Evolutionary conservation across 2,113 vertebrate species (phyloP).

Genomic region (Hemiscyllium ocellatum): DNA sequence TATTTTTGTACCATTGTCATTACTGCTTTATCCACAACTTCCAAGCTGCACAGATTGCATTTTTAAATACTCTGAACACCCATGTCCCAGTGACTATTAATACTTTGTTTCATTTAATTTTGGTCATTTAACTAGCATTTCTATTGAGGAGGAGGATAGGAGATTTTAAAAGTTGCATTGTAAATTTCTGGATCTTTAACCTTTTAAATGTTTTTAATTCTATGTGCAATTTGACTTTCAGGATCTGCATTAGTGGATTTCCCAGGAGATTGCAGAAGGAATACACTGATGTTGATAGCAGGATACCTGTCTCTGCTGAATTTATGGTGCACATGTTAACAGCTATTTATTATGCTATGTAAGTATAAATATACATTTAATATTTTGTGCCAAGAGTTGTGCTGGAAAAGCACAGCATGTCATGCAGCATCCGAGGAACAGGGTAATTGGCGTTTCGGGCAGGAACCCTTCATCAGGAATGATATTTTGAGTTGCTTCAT

Average conservation of each 20-base stretch:
- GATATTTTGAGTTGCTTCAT: background rate
- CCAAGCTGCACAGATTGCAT: background rate
- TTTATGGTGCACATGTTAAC: slow-evolving; percentile 96
- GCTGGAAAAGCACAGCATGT: no score
- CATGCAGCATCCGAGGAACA: no score
- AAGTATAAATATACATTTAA: slow-evolving; percentile 53
- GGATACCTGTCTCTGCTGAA: slow-evolving; percentile 85
- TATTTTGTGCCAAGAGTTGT: background rate
- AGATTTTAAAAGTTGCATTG: background rate
- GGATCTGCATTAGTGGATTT: slow-evolving; percentile 91
- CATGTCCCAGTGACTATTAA: background rate
- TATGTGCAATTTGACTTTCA: slow-evolving; percentile 51
- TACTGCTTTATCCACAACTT: background rate
- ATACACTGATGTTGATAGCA: slow-evolving; percentile 76
- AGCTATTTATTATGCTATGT: slow-evolving; percentile 93
- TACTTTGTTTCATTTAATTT: background rate
- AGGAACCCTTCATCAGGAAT: no score
- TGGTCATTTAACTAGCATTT: background rate
- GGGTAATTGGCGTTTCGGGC: no score
- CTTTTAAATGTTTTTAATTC: background rate
- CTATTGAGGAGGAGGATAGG: background rate
- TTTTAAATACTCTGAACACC: background rate
- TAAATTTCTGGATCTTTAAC: background rate
- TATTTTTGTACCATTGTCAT: background rate
- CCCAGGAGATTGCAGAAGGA: slow-evolving; percentile 85